Conservation (phyloP, 2,888 invertebrate species). For the Rutpela maculata region DNA sequence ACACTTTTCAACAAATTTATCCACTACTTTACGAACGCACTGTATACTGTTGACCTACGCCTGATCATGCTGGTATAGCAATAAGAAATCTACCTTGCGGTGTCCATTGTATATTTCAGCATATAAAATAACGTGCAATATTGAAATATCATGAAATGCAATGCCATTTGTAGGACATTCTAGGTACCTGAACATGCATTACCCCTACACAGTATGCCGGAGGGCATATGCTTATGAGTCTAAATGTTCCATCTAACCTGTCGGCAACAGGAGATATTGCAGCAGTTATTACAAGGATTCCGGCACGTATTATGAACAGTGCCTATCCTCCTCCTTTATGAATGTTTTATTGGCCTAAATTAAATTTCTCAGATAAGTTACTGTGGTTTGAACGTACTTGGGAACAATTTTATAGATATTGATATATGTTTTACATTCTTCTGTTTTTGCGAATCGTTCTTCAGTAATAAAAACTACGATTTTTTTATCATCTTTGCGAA, state of each 20-base stretch:
- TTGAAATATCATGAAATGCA: slow-evolving; percentile 44
- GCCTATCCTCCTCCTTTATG: slow-evolving; percentile 66
- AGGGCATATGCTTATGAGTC: slow-evolving; percentile 64
- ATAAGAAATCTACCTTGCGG: too few relatives aligned
- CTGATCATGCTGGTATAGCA: too few relatives aligned
- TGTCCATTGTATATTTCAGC: not conserved
- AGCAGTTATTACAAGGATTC: slow-evolving; percentile 71
- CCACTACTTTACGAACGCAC: too few relatives aligned
- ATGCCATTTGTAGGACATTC: slow-evolving; percentile 41
- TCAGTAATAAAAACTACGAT: not conserved
- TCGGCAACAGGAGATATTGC: slow-evolving; percentile 69
- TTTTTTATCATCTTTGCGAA: too few relatives aligned
- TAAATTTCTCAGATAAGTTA: slow-evolving; percentile 70
- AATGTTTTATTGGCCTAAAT: slow-evolving; percentile 72
- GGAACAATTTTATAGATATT: slow-evolving; percentile 41
- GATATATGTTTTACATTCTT: slow-evolving; percentile 45
- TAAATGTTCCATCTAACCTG: slow-evolving; percentile 66
- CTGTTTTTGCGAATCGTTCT: not conserved
- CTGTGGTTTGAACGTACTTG: slow-evolving; percentile 62
- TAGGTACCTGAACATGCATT: slow-evolving; percentile 42
- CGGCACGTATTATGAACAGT: slow-evolving; percentile 68
- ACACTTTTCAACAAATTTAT: too few relatives aligned
- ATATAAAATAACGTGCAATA: slow-evolving; percentile 33
- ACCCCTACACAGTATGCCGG: slow-evolving; percentile 50
- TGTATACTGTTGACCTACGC: too few relatives aligned